These are phyloP conservation scores for Hydrophis major DNA, from an alignment of 2,797 vertebrate genomes.

Conservation along the genomic window DNA sequence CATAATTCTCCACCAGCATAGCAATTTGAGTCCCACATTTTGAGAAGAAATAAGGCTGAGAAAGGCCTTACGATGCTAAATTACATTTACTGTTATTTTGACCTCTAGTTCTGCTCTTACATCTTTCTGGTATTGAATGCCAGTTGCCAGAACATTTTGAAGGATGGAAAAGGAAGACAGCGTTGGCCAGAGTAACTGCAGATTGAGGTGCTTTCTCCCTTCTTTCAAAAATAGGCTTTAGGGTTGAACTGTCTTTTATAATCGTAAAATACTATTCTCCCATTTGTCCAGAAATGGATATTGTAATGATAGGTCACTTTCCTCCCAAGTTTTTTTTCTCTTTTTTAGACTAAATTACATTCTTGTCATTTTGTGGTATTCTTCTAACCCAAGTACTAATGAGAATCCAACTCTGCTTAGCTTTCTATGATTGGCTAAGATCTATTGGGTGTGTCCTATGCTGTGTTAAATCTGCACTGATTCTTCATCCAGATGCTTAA, in stretches of 20 bases:
- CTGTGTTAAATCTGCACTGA: not conserved
- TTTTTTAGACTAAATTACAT: not conserved
- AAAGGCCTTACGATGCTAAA: not conserved
- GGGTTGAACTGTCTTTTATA: not conserved
- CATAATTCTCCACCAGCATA: not conserved
- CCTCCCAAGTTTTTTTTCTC: not conserved
- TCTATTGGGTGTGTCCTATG: not conserved
- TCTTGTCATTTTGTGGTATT: not conserved
- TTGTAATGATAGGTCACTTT: not conserved
- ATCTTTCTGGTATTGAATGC: not conserved
- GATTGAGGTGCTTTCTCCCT: not conserved
- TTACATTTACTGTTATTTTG: not conserved
- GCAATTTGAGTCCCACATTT: not conserved
- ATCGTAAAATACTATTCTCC: not conserved
- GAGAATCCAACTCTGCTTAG: not conserved
- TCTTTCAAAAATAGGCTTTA: not conserved
- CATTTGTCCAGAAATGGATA: not conserved
- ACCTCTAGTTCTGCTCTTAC: not conserved
- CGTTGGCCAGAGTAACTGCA: not conserved
- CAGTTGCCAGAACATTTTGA: not conserved
- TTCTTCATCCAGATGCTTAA: not conserved
- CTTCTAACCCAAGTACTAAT: not conserved
- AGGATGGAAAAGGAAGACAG: not conserved
- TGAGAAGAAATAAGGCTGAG: not conserved
- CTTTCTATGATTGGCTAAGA: not conserved